A percentile compares a stretch with the other conserved stretches of the same genome.
These are phyloP conservation scores for Parambassis ranga DNA, from an alignment of 2,797 vertebrate genomes.

Conservation along the genomic window DNA sequence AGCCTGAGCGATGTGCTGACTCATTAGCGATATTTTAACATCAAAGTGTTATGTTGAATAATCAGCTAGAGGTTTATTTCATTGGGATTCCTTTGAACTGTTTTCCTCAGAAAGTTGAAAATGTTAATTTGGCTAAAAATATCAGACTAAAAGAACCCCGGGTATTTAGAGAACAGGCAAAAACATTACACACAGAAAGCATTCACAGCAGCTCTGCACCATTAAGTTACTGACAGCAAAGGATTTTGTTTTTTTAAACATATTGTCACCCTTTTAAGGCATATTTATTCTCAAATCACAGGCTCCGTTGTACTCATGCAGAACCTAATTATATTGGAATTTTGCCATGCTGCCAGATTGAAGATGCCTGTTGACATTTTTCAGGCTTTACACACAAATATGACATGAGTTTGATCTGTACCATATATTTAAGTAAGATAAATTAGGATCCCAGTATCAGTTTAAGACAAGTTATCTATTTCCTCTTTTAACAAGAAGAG, in stretches of 20 bases:
- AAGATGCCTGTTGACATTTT: too few relatives aligned
- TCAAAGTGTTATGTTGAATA: conserved; percentile 37
- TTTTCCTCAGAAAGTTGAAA: conserved; percentile 16
- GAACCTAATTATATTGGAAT: neutral
- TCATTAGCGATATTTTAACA: conserved; percentile 33
- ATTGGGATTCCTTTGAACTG: conserved; percentile 21
- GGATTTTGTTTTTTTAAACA: neutral
- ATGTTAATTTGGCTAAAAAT: conserved; percentile 23
- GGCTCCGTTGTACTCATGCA: neutral
- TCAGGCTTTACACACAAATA: too few relatives aligned
- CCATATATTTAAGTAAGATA: too few relatives aligned
- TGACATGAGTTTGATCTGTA: too few relatives aligned
- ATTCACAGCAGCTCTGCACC: neutral
- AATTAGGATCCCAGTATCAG: too few relatives aligned
- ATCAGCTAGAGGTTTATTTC: conserved; percentile 21
- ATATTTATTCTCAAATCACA: neutral
- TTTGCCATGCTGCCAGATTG: too few relatives aligned
- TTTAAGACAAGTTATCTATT: neutral
- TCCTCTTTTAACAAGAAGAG: neutral
- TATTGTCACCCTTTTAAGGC: neutral
- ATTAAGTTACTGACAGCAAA: neutral
- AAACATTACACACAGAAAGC: conserved; percentile 2
- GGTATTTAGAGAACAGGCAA: conserved; percentile 11
- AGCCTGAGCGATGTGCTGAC: conserved; percentile 30
- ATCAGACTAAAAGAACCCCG: neutral